Base-by-base conservation (phyloP, 2,113 vertebrate genomes). In the Colossoma macropomum region DNA sequence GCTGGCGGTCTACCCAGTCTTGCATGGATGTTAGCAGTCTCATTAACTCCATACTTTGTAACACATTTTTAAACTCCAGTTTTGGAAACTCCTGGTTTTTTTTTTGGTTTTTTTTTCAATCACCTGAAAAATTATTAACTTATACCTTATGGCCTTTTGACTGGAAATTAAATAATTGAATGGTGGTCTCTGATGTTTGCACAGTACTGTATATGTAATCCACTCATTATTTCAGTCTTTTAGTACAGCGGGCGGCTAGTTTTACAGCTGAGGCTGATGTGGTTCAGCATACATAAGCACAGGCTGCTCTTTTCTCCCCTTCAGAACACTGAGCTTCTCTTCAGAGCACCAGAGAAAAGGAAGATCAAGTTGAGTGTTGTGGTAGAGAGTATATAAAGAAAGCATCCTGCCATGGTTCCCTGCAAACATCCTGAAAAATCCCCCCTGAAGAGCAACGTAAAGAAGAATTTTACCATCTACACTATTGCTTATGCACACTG, bases 341-440 rank as follows among this genome's bases (percentile, higher is more conserved):
- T 23, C 17, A 56, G 54, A 56, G 54, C 21, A 56, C 19, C 52
- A 56, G 54, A 32, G 4, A 66, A 32, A 19, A 28, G 19, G 30
- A 56, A 69, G 21, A 34, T 38, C 19, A 32, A 38, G 34, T 11
- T 41, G 32, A 23, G 66, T n/a, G 19, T 38, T 69, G 32, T 34
- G 34, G 66, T 41, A 41, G 10, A 11, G 32, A 69, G 66, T 30
- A 38, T 3, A 69, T 41, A 69, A 69, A 69, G 66, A 23, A 38
- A 38, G 66, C 17, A 23, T 69, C 17, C 34, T 34, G 34, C 34
- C 19, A 10, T 41, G 66, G 66, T 17, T 69, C 19, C 66, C 30
- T 69, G 66, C 66, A 62, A 62, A 62, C 59, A 62, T 62, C 59
- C 59, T 62, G 59, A 27, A 62, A 62, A 62, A 62, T n/a, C 59